Evolutionary conservation across 2,797 vertebrate genomes (phyloP).

Genomic region (Microctenopoma stevenorrisi): DNA sequence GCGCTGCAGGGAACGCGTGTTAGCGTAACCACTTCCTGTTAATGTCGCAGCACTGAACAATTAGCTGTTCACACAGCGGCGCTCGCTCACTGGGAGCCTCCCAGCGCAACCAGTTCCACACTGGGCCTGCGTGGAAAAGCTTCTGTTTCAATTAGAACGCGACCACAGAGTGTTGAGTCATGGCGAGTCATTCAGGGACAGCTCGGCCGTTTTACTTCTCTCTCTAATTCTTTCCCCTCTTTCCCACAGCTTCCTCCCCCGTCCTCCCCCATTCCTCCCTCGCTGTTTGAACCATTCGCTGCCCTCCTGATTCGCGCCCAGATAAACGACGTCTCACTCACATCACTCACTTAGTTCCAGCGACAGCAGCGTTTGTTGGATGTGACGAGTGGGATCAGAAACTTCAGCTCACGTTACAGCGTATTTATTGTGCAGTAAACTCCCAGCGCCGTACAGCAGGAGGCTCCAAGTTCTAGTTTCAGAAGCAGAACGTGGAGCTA

Average conservation of each 20-base stretch:
- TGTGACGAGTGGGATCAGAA: neutral
- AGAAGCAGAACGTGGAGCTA: neutral
- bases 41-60: conserved; percentile 2
- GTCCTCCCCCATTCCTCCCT: neutral
- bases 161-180: conserved; percentile 9
- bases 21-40: conserved; percentile 11
- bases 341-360: too few relatives aligned
- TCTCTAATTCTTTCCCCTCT: neutral
- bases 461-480: too few relatives aligned
- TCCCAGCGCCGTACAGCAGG: too few relatives aligned
- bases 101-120: conserved; percentile 3
- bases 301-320: conserved; percentile 31
- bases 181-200: conserved; percentile 26
- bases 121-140: conserved; percentile 1
- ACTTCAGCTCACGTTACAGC: too few relatives aligned
- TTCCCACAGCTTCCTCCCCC: conserved; percentile 22
- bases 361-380: neutral
- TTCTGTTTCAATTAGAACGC: neutral
- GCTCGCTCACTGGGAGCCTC: conserved; percentile 8
- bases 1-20: conserved; percentile 21
- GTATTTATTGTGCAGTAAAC: too few relatives aligned
- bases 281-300: conserved; percentile 13
- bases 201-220: conserved; percentile 7
- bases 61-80: neutral
- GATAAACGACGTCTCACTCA: conserved; percentile 33